Evolutionary conservation across 1,140 invertebrate species (phyloP).

Genomic region (Neodiprion lecontei): DNA sequence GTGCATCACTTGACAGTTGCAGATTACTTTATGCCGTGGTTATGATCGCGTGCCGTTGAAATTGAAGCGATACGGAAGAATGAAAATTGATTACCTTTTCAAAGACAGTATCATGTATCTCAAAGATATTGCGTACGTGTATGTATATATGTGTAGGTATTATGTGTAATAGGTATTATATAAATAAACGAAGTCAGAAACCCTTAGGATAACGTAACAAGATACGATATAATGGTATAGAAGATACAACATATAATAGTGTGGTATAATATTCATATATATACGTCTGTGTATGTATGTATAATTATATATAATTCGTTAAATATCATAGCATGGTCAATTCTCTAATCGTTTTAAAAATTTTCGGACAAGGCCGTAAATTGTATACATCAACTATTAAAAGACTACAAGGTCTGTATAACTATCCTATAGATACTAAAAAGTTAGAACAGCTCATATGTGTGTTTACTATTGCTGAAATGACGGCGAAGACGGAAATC

Average conservation of each 20-base stretch:
- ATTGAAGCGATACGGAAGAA: background rate
- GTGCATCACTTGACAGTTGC: conserved; percentile 12
- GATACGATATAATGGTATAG: background rate
- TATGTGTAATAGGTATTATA: background rate
- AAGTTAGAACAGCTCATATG: background rate
- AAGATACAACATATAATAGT: too few relatives aligned
- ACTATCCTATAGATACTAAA: background rate
- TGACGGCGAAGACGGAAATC: too few relatives aligned
- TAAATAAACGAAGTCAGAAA: background rate
- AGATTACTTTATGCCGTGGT: background rate
- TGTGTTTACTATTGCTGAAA: background rate
- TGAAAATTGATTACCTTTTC: background rate
- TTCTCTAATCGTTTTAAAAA: background rate
- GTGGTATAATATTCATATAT: background rate
- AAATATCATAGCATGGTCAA: background rate
- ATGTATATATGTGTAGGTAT: background rate
- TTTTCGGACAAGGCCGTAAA: background rate
- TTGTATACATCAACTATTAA: background rate
- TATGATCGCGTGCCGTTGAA: background rate
- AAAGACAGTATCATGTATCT: conserved; percentile 2
- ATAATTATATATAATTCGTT: background rate
- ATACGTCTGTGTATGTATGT: background rate
- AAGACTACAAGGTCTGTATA: background rate
- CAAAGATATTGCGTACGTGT: background rate
- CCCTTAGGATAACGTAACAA: background rate